Evolutionary conservation across 2,113 vertebrate genomes (phyloP).

Genomic region (Zapus hudsonius): DNA sequence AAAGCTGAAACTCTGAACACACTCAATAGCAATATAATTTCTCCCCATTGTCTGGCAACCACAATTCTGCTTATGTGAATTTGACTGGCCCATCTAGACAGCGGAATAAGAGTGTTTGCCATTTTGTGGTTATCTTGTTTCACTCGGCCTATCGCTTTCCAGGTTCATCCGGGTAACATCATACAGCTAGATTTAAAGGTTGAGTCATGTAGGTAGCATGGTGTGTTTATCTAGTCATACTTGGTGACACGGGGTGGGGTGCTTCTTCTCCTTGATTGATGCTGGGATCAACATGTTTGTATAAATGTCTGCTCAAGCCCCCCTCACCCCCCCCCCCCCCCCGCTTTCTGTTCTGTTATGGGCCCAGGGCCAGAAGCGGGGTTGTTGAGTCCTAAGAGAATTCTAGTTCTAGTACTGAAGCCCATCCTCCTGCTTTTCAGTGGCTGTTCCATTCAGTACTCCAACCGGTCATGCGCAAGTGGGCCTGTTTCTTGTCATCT

Average conservation of each 20-base stretch:
- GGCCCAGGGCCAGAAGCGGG: not conserved
- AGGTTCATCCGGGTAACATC: not conserved
- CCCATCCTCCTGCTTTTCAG: not conserved
- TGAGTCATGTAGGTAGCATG: not conserved
- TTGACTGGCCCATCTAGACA: not conserved
- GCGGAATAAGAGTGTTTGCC: not conserved
- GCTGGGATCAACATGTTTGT: not conserved
- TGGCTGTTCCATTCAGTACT: not conserved
- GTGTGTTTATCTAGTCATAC: not conserved
- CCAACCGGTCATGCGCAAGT: not conserved
- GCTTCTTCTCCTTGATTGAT: not conserved
- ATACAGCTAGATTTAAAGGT: not conserved
- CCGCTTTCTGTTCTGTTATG: not conserved
- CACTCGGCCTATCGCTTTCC: not conserved
- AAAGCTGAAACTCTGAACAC: not conserved
- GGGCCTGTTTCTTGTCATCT: not conserved
- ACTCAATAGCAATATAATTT: not conserved
- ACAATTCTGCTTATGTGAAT: not conserved
- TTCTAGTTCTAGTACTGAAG: not conserved
- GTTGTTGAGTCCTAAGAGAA: not conserved
- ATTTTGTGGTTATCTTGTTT: not conserved
- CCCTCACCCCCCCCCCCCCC: too few relatives aligned
- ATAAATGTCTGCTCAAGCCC: not conserved
- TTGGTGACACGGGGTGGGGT: not conserved
- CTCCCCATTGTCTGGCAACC: too few relatives aligned